Evolutionary conservation across 2,113 vertebrate species (phyloP).

Genomic region (Ifrita kowaldi): DNA sequence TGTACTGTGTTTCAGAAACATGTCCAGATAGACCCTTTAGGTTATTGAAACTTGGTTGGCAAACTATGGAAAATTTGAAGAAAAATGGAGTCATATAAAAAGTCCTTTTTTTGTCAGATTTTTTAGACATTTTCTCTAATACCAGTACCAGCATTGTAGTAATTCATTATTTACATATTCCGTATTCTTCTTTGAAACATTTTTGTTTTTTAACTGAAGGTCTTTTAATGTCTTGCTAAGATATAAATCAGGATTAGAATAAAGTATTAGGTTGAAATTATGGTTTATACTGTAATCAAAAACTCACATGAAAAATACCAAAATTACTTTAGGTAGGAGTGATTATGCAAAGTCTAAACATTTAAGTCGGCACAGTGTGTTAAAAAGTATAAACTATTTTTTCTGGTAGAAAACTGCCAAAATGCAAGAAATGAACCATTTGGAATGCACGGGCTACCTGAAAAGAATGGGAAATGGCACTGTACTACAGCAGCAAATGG

Average conservation of each 20-base stretch:
- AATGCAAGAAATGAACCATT: background rate
- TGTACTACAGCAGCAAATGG: background rate
- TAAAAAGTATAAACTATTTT: background rate
- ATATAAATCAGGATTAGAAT: background rate
- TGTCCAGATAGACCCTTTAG: background rate
- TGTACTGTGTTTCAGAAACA: background rate
- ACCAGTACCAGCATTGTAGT: background rate
- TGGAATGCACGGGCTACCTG: background rate
- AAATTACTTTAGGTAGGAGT: background rate
- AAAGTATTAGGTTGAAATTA: background rate
- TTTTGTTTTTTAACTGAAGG: background rate
- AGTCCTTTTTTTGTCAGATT: background rate
- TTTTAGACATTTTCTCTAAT: background rate
- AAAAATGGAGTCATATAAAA: background rate
- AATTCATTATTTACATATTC: background rate
- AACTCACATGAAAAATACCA: background rate
- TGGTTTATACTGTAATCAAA: background rate
- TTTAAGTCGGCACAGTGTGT: background rate
- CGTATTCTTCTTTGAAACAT: background rate
- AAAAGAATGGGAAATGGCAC: background rate
- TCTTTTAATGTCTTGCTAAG: background rate
- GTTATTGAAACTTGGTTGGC: background rate
- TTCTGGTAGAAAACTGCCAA: background rate
- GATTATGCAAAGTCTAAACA: background rate
- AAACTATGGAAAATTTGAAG: background rate